Base-by-base conservation (phyloP, 2,797 vertebrate genomes). In the Poeciliopsis paucimaculata region DNA sequence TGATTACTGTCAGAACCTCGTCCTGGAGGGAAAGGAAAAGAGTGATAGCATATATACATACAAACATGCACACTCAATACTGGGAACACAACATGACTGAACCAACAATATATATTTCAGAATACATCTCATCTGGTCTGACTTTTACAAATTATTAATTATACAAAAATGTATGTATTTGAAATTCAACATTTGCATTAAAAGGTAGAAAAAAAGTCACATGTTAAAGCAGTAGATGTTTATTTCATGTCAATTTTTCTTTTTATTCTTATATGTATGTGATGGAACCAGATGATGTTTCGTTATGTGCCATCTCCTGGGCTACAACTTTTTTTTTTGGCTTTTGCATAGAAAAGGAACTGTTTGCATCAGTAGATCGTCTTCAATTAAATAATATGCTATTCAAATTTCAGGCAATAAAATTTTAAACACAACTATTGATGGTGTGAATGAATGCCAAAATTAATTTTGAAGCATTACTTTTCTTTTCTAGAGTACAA, bases 1-100 rank as follows among this genome's bases (percentile, higher is more conserved):
- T 97, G 92, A 99, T 99, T 90, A 99, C 98, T 0, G 98, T 99
- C 90, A 99, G 95, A 86, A 99, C 96, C 94, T 99, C 98, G 91
- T 99, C 98, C 98, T 99, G 93, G 62, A 86, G 75, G 82, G 80
- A 90, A 81, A 89, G 84, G 80, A 87, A 90, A 89, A 84, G 78
- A 91, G 78, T 89, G 76, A 90, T 49, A 77, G 75, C 31, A 76
- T 34, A 77, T 55, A 64, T 12, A 75, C 13, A 80, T 72, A 68
- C 51, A 77, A 26, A 72, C 43, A 79, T 12, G 79, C 64, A 73
- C 73, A 34, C 39, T 68, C 34, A 34, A 45, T 36, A 41, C 53
- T 64, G n/a, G 43, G 18, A 11, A 18, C 4, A 41, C 51, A 75
- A 11, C 9, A 26, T 8, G 18, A 80, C 51, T 75, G 31, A 51